phyloP scores from a whole-genome alignment of 2,888 invertebrate genomes.

The Zaprionus lineosus region DNA sequence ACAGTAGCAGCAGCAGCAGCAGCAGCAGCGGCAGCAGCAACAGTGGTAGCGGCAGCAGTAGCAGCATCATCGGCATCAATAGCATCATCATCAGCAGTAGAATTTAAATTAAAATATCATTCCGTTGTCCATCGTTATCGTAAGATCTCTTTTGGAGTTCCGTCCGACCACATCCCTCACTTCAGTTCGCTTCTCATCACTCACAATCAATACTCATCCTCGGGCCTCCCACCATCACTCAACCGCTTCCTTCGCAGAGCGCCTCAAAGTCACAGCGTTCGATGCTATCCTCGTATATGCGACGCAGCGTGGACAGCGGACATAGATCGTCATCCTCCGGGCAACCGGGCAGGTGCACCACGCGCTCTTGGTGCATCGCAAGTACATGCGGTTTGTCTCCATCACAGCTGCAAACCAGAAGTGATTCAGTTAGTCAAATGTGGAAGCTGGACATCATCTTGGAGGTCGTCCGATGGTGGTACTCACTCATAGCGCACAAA shows the following conservation, averaged over 20 bases:
- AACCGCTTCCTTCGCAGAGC: constrained; percentile 84
- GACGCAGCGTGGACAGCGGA: constrained; percentile 85
- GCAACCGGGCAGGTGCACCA: constrained; percentile 88
- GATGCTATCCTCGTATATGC: constrained; percentile 85
- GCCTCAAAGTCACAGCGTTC: constrained; percentile 87
- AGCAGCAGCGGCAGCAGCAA: constrained; percentile 6
- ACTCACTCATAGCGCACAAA: constrained; percentile 89
- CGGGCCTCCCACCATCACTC: not conserved
- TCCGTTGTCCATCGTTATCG: constrained; percentile 9
- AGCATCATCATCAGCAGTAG: no score
- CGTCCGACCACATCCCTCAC: no score
- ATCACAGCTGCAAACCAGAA: constrained; percentile 46
- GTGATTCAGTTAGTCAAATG: not conserved
- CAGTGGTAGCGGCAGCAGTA: not conserved
- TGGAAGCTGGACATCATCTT: not conserved
- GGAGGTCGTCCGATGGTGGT: not conserved
- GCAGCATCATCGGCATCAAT: not conserved
- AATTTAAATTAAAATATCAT: constrained; percentile 8
- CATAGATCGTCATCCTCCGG: constrained; percentile 86
- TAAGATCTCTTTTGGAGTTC: no score
- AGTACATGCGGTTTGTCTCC: constrained; percentile 84
- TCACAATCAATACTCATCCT: not conserved
- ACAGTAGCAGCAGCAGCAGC: not conserved
- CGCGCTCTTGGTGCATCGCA: constrained; percentile 89
- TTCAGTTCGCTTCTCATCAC: no score